These are phyloP conservation scores for Alentia gelatinosa DNA, from an alignment of 2,888 invertebrate species.

Conservation along the genomic window DNA sequence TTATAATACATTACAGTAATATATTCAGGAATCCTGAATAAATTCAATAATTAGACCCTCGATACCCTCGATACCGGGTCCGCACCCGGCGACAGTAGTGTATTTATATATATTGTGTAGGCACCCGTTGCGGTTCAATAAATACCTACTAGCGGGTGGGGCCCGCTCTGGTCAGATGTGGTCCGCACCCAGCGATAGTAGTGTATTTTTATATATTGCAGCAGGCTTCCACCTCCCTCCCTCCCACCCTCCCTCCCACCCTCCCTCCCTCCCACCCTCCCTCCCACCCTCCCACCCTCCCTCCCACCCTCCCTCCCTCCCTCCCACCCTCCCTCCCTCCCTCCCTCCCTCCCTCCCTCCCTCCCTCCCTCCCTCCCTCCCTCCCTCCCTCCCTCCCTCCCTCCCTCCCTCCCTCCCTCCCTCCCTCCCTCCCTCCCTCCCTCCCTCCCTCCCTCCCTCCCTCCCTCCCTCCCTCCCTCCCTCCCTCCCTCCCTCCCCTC, in stretches of 20 bases:
- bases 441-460: background rate
- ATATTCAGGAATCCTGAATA: too few species aligned
- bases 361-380: too few species aligned
- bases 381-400: background rate
- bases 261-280: background rate
- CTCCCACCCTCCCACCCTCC: conserved; percentile 18
- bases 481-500: background rate
- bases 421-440: background rate
- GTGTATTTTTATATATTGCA: too few species aligned
- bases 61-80: too few species aligned
- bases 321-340: background rate
- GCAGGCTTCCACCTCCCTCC: background rate
- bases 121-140: too few species aligned
- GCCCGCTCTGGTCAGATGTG: too few species aligned
- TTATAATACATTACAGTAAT: too few species aligned
- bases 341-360: background rate
- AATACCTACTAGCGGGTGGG: too few species aligned
- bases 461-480: background rate
- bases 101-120: too few species aligned
- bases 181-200: too few species aligned
- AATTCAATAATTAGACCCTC: too few species aligned
- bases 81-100: too few species aligned
- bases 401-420: background rate
- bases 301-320: conserved; percentile 25
- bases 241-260: background rate